phyloP scores from a whole-genome alignment of 2,888 invertebrate genomes.

The Catocala fraxini region DNA sequence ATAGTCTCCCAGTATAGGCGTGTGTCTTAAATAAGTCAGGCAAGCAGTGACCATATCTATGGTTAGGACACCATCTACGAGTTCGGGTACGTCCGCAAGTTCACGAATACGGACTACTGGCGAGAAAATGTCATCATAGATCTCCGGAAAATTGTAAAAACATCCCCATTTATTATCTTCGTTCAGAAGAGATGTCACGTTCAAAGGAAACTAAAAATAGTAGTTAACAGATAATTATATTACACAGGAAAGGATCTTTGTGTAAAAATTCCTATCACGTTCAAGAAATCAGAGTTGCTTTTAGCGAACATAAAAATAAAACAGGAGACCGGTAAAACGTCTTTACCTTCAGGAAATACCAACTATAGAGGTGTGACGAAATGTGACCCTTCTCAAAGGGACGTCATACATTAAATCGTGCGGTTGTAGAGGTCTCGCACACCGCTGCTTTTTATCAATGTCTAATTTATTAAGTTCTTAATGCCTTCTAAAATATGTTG shows the following conservation, averaged over 20 bases:
- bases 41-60: conserved; percentile 84
- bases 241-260: conserved; percentile 2
- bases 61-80: conserved; percentile 80
- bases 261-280: conserved; percentile 19
- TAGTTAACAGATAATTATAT: neutral
- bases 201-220: conserved; percentile 67
- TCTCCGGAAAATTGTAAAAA: conserved; percentile 78
- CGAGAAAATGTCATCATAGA: conserved; percentile 72
- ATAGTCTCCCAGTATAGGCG: conserved; percentile 84
- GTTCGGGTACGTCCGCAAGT: conserved; percentile 66
- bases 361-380: conserved; percentile 51
- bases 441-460: conserved; percentile 47
- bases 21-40: conserved; percentile 84
- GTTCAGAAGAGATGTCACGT: conserved; percentile 72
- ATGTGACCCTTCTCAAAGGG: conserved; percentile 61
- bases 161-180: conserved; percentile 79
- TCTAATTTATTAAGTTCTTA: conserved; percentile 49
- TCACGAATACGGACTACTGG: conserved; percentile 67
- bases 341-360: conserved; percentile 56
- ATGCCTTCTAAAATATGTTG: conserved; percentile 47
- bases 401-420: conserved; percentile 55
- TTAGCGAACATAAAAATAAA: conserved; percentile 46
- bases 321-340: conserved; percentile 49
- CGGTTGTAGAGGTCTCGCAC: conserved; percentile 35
- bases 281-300: conserved; percentile 44